phyloP scores from a whole-genome alignment of 2,888 invertebrate genomes.

The Himalopsyche tibetana region DNA sequence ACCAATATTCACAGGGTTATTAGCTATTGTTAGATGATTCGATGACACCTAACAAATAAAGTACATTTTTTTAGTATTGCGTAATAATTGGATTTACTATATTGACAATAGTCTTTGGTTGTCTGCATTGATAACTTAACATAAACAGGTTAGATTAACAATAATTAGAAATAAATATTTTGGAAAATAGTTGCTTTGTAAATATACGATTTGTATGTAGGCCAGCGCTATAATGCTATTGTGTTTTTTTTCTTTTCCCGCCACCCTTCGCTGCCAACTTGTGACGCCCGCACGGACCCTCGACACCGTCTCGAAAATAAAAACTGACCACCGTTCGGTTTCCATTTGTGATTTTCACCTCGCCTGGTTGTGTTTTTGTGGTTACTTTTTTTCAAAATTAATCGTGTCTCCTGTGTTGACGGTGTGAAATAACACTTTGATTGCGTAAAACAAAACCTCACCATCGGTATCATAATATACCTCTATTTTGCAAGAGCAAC shows the following conservation, averaged over 20 bases:
- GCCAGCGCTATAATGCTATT: slow-evolving; percentile 54
- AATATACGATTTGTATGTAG: slow-evolving; percentile 27
- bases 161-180: not conserved
- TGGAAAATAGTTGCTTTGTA: slow-evolving; percentile 42
- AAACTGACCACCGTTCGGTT: not conserved
- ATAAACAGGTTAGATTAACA: too few species aligned
- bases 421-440: slow-evolving; percentile 22
- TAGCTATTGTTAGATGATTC: too few species aligned
- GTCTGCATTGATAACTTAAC: too few species aligned
- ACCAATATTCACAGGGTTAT: too few species aligned
- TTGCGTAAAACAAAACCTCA: slow-evolving; percentile 1
- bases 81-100: not conserved
- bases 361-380: slow-evolving; percentile 28
- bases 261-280: slow-evolving; percentile 58
- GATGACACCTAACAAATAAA: too few species aligned
- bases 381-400: not conserved
- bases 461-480: not conserved
- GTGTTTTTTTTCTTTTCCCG: slow-evolving; percentile 62
- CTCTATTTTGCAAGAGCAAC: not conserved
- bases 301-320: slow-evolving; percentile 39
- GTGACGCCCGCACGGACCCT: slow-evolving; percentile 49
- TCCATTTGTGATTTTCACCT: slow-evolving; percentile 27
- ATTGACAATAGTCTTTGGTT: not conserved
- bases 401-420: not conserved
- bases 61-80: too few species aligned